phyloP scores from a whole-genome alignment of 2,113 vertebrate genomes.

The Phaethornis superciliosus region DNA sequence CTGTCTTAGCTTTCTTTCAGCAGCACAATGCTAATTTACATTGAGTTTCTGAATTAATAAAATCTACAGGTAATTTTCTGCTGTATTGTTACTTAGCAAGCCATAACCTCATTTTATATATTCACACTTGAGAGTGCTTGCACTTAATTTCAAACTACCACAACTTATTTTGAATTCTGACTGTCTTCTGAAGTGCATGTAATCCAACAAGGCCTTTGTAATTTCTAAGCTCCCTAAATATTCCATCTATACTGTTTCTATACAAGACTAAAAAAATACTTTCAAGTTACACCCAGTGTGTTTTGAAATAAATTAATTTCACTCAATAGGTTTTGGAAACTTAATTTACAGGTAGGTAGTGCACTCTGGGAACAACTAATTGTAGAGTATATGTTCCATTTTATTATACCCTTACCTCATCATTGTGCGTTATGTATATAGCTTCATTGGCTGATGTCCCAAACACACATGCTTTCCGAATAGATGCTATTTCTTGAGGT shows the following conservation, averaged over 20 bases:
- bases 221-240: not conserved
- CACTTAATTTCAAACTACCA: not conserved
- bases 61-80: not conserved
- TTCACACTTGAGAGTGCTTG: not conserved
- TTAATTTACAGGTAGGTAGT: not conserved
- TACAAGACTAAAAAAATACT: not conserved
- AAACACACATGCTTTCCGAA: constrained; percentile 92
- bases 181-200: not conserved
- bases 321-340: not conserved
- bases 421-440: constrained; percentile 86
- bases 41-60: not conserved
- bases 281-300: not conserved
- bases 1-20: not conserved
- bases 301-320: not conserved
- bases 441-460: constrained; percentile 93
- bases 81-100: not conserved
- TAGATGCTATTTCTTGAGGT: constrained; percentile 84
- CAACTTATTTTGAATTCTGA: not conserved
- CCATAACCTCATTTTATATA: not conserved
- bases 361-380: not conserved
- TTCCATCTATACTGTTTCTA: not conserved
- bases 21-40: not conserved
- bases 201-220: not conserved
- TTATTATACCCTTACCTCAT: constrained; percentile 82
- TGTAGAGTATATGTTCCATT: no score